Conservation (phyloP, 2,113 vertebrate genomes). For the Neofelis nebulosa region DNA sequence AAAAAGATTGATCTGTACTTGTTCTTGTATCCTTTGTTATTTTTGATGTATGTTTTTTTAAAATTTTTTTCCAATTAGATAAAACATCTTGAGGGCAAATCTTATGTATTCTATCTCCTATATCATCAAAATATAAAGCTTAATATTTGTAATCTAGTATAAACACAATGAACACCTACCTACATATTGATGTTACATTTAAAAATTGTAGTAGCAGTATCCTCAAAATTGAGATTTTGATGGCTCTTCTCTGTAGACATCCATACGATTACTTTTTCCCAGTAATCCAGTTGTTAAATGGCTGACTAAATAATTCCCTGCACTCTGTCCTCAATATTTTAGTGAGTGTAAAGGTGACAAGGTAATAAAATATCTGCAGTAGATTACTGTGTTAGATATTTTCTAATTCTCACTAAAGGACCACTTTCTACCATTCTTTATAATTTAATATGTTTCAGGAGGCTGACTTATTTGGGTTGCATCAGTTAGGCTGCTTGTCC, state of each 20-base stretch:
- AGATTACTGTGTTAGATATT: not conserved
- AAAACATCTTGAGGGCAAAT: not conserved
- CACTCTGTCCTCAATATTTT: not conserved
- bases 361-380: not conserved
- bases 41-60: not conserved
- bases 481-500: not conserved
- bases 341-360: not conserved
- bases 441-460: not conserved
- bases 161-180: not conserved
- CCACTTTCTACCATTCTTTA: not conserved
- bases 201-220: not conserved
- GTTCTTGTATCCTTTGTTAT: not conserved
- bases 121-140: not conserved
- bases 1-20: not conserved
- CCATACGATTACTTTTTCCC: not conserved
- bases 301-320: not conserved
- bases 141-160: not conserved
- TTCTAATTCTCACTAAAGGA: not conserved
- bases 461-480: not conserved
- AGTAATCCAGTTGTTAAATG: not conserved
- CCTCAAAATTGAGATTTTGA: not conserved
- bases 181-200: not conserved
- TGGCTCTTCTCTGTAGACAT: not conserved
- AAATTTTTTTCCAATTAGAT: not conserved
- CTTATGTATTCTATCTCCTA: not conserved